Percentiles rank a stretch among this genome's conserved stretches.
Evolutionary conservation across 2,113 vertebrate species (phyloP).

Genomic region (Dasypus novemcinctus): DNA sequence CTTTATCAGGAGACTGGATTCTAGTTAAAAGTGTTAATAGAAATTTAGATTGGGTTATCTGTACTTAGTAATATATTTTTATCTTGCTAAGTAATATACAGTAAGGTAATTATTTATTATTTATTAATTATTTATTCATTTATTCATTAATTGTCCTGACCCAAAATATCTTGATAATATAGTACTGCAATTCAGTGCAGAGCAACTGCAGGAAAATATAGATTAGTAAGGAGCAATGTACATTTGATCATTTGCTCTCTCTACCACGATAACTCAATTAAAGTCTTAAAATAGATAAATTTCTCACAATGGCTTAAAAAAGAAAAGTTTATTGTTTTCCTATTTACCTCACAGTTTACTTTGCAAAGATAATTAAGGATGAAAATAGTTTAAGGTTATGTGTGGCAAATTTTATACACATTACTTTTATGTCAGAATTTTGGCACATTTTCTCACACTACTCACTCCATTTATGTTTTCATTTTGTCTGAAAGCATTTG

Average conservation of each 20-base stretch:
- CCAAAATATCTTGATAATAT: not conserved
- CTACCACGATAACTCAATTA: not conserved
- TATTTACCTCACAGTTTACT: not conserved
- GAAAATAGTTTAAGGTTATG: not conserved
- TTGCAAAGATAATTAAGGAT: not conserved
- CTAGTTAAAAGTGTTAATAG: conserved; percentile 36
- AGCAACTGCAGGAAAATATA: not conserved
- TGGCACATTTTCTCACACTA: not conserved
- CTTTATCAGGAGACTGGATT: conserved; percentile 35
- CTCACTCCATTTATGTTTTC: not conserved
- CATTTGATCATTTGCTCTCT: conserved; percentile 28
- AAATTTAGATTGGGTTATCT: not conserved
- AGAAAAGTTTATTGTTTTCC: not conserved
- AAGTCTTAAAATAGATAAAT: conserved; percentile 26
- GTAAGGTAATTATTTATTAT: not conserved
- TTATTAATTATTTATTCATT: not conserved
- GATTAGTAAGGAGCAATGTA: not conserved
- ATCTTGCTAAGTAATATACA: not conserved
- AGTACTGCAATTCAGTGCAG: not conserved
- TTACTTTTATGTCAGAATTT: conserved; percentile 6
- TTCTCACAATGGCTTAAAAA: conserved; percentile 30
- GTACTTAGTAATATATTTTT: not conserved
- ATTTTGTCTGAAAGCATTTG: not conserved
- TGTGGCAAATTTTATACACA: not conserved
- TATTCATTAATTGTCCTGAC: not conserved